Conservation (phyloP, 2,888 invertebrate genomes). For the Morpho helenor region DNA sequence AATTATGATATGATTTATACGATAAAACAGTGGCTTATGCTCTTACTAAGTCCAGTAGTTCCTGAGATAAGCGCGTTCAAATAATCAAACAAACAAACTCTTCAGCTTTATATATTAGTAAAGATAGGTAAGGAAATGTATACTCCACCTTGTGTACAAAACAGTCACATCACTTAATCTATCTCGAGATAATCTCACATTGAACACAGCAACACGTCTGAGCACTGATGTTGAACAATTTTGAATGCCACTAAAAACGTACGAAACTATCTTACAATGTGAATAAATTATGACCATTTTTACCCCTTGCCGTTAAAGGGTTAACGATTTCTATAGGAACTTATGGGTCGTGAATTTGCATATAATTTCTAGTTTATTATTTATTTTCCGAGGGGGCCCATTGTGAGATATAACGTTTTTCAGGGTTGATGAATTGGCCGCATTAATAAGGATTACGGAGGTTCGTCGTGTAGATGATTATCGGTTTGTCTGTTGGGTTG, state of each 20-base stretch:
- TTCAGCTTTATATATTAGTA: no score
- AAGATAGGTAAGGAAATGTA: neutral
- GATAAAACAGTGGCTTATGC: no score
- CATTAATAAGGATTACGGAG: constrained; percentile 72
- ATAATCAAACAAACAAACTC: no score
- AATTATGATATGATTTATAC: no score
- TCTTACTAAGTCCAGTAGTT: no score
- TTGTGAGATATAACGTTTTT: constrained; percentile 62
- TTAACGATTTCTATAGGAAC: constrained; percentile 68
- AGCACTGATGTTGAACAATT: constrained; percentile 55
- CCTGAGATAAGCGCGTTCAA: no score
- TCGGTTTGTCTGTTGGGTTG: constrained; percentile 24
- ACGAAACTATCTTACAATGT: constrained; percentile 57
- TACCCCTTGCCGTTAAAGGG: constrained; percentile 63
- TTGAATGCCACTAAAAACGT: constrained; percentile 70
- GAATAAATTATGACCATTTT: constrained; percentile 72
- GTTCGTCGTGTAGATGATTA: constrained; percentile 36
- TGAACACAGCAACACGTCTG: constrained; percentile 54
- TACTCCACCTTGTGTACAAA: constrained; percentile 2
- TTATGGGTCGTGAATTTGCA: constrained; percentile 78
- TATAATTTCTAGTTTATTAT: constrained; percentile 79
- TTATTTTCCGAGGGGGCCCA: constrained; percentile 57
- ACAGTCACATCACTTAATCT: neutral
- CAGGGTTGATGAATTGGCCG: constrained; percentile 69
- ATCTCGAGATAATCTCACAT: constrained; percentile 9